A percentile compares a stretch with the other conserved stretches of the same genome.
Evolutionary conservation across 2,113 vertebrate species (phyloP).

Genomic region (Gopherus flavomarginatus): DNA sequence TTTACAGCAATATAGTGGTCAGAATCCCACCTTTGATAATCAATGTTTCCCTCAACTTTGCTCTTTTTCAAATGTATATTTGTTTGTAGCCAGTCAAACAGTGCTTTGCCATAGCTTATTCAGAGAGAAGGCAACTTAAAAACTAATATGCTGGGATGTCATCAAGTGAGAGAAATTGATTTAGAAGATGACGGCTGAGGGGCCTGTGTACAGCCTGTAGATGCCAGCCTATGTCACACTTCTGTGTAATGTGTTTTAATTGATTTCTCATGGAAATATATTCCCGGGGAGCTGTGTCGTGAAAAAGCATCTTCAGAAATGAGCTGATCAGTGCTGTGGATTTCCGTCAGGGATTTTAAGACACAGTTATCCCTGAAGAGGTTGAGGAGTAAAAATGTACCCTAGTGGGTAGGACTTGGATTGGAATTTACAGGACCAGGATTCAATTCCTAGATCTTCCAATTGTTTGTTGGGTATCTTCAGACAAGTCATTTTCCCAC

Average conservation of each 20-base stretch:
- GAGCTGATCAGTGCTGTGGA: background rate
- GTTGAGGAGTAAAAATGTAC: background rate
- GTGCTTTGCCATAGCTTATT: conserved; percentile 41
- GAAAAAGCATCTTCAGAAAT: background rate
- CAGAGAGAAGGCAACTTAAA: conserved; percentile 47
- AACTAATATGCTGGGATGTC: conserved; percentile 45
- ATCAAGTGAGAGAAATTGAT: conserved; percentile 62
- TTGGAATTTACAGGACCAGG: background rate
- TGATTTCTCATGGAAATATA: conserved; percentile 51
- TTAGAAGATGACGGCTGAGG: conserved; percentile 54
- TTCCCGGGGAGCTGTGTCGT: conserved; percentile 32
- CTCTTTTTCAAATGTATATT: conserved; percentile 1
- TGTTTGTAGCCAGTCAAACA: conserved; percentile 34
- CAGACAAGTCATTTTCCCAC: background rate
- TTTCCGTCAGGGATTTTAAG: background rate
- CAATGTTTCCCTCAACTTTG: background rate
- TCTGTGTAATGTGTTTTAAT: conserved; percentile 55
- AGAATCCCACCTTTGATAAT: conserved; percentile 37
- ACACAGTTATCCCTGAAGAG: background rate
- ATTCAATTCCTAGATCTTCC: background rate
- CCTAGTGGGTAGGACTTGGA: background rate
- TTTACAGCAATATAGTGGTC: conserved; percentile 1
- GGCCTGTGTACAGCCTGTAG: background rate
- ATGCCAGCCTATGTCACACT: conserved; percentile 17
- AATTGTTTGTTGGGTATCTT: background rate